phyloP scores from a whole-genome alignment of 2,797 vertebrate species.

The Malurus splendens region DNA sequence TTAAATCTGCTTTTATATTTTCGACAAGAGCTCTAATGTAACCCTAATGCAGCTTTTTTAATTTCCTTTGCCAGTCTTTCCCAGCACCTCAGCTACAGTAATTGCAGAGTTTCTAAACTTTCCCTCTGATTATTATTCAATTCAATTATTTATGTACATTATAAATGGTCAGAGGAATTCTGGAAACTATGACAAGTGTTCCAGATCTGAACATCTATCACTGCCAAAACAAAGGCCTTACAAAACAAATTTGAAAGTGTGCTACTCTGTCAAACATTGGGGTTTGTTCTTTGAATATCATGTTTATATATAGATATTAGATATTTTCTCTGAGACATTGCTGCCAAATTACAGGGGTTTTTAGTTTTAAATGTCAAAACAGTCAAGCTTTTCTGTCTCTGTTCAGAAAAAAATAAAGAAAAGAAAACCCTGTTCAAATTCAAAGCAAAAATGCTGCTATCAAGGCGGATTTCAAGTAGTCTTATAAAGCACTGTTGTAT shows the following conservation, averaged over 20 bases:
- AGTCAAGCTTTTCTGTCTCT: not conserved
- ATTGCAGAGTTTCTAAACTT: conserved; percentile 33
- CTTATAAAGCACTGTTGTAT: not conserved
- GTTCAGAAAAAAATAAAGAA: not conserved
- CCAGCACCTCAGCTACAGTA: conserved; percentile 10
- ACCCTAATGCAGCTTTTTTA: not conserved
- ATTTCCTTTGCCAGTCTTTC: not conserved
- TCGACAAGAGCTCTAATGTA: not conserved
- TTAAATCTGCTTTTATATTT: not conserved
- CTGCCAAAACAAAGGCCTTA: conserved; percentile 29
- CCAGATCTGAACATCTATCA: conserved; percentile 22
- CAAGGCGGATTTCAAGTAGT: not conserved
- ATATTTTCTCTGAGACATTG: conserved; percentile 16
- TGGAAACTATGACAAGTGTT: conserved; percentile 26
- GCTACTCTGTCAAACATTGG: not conserved
- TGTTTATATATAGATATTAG: conserved; percentile 35
- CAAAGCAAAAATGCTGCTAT: not conserved
- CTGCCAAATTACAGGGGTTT: conserved; percentile 34
- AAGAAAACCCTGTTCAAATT: not conserved
- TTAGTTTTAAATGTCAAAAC: conserved; percentile 38
- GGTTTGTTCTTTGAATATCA: not conserved
- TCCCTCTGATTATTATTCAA: conserved; percentile 25
- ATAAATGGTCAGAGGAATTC: conserved; percentile 23
- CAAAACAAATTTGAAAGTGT: conserved; percentile 6
- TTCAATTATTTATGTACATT: conserved; percentile 51